Base-by-base conservation (phyloP, 2,797 vertebrate species). In the Distichodus sexfasciatus region DNA sequence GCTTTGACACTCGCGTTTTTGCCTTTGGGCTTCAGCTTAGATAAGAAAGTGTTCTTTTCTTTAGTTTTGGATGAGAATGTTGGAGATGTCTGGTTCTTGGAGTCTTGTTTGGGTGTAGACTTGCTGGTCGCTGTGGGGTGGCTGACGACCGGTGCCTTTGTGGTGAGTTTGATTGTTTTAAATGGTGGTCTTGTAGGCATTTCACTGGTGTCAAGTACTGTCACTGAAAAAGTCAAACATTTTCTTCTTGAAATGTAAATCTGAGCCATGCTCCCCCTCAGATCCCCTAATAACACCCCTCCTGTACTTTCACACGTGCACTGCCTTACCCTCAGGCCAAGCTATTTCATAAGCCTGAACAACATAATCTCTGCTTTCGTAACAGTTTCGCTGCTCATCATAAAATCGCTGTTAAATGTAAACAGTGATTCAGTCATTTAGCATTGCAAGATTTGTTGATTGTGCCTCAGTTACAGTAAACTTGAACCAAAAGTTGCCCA, bases 141-240 rank as follows among this genome's bases (percentile, higher is more conserved):
- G 54, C 48, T 75, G 0, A 75, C 83, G 33, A 6, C 14, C 0
- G 67, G 76, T 1, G 65, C 76, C 78, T 78, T 81, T 71, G 85
- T 81, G 68, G 85, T 75, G 36, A 79, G 59, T 69, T 83, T 88
- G 33, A 87, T 60, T 67, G 77, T 87, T 77, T 79, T 85, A 0
- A 74, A 82, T 7, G 88, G 87, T 51, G 89, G 83, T 75, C 87
- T 84, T 0, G 89, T 91, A 1, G 90, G 87, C 72, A 85, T 87
- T 70, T 81, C 84, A 47, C 74, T 79, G 1, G 55, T 77, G 59
- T 82, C 85, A 78, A 90, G 66, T 15, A 91, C 74, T 5, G 89
- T 89, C 80, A 83, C 89, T 91, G 74, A 75, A 88, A 88, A 17
- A 14, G 23, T 63, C 82, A 68, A 82, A 38, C 44, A 66, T 77